A percentile compares a stretch with the other conserved stretches of the same genome.
Conservation (phyloP, 2,113 vertebrate genomes). For the Brienomyrus brachyistius region DNA sequence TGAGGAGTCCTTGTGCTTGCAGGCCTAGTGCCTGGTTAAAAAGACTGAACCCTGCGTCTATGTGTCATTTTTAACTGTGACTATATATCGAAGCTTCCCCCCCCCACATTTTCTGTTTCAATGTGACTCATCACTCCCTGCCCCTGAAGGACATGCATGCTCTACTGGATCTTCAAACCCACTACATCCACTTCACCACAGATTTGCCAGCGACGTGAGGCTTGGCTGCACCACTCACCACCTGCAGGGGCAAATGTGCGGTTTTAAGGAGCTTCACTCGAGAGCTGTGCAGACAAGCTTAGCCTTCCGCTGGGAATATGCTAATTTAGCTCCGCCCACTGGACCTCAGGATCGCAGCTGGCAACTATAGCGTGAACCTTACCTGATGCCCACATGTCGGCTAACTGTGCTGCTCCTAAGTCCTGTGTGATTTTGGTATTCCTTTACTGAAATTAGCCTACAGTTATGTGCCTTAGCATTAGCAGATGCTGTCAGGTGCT, state of each 20-base stretch:
- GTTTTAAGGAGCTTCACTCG: not conserved
- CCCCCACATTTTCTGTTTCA: not conserved
- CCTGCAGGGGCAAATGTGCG: not conserved
- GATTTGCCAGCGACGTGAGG: not conserved
- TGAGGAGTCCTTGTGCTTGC: not conserved
- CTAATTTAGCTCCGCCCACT: not conserved
- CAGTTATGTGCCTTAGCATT: not conserved
- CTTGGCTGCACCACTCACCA: not conserved
- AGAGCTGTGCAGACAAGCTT: not conserved
- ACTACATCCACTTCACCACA: not conserved
- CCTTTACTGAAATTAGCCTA: not conserved
- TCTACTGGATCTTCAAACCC: not conserved
- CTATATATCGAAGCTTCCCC: not conserved
- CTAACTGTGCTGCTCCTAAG: not conserved
- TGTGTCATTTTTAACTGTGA: not conserved
- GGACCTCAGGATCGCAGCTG: not conserved
- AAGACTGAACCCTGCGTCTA: not conserved
- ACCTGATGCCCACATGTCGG: not conserved
- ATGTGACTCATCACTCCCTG: not conserved
- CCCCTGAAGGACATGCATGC: not conserved
- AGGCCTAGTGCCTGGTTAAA: not conserved
- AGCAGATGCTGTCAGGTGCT: not conserved
- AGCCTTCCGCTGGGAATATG: not conserved
- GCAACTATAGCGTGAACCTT: not conserved
- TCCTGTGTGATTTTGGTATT: not conserved